Conservation (phyloP, 2,888 invertebrate species). For the Theodoxus fluviatilis region DNA sequence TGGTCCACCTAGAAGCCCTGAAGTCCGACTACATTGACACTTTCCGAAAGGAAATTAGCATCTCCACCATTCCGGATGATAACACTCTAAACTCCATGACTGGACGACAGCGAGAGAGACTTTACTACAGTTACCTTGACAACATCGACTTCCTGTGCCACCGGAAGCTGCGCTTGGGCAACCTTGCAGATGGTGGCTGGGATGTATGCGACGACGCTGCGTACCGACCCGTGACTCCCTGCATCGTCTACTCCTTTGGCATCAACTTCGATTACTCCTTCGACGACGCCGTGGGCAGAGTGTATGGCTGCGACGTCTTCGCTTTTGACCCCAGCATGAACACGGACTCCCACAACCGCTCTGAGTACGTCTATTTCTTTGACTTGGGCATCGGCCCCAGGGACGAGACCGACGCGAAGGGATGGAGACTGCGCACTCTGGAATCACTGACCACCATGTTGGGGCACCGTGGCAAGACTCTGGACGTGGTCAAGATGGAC, state of each 20-base stretch:
- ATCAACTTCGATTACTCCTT: slow-evolving; percentile 30
- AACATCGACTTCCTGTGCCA: slow-evolving; percentile 26
- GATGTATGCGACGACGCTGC: slow-evolving; percentile 31
- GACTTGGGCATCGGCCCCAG: slow-evolving; percentile 18
- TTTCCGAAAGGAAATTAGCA: too few relatives aligned
- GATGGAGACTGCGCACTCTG: slow-evolving; percentile 14
- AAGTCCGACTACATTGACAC: too few relatives aligned
- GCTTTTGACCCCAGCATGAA: slow-evolving; percentile 29
- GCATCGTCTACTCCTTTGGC: slow-evolving; percentile 33
- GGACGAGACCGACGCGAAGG: not conserved
- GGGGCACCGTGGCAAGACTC: slow-evolving; percentile 12
- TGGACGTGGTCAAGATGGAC: slow-evolving; percentile 32
- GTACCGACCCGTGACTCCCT: slow-evolving; percentile 26
- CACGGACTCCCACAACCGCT: not conserved
- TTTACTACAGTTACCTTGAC: slow-evolving; percentile 28
- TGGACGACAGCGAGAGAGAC: too few relatives aligned
- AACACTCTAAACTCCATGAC: too few relatives aligned
- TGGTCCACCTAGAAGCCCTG: too few relatives aligned
- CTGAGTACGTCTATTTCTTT: slow-evolving; percentile 8
- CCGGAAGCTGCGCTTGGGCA: slow-evolving; percentile 29
- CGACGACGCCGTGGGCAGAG: slow-evolving; percentile 25
- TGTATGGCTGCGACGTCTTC: slow-evolving; percentile 30
- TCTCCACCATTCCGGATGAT: too few relatives aligned
- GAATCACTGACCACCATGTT: not conserved
- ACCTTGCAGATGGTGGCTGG: slow-evolving; percentile 30